A percentile compares a stretch with the other conserved stretches of the same genome.
phyloP scores from a whole-genome alignment of 2,888 invertebrate species.

The Spisula solida region DNA sequence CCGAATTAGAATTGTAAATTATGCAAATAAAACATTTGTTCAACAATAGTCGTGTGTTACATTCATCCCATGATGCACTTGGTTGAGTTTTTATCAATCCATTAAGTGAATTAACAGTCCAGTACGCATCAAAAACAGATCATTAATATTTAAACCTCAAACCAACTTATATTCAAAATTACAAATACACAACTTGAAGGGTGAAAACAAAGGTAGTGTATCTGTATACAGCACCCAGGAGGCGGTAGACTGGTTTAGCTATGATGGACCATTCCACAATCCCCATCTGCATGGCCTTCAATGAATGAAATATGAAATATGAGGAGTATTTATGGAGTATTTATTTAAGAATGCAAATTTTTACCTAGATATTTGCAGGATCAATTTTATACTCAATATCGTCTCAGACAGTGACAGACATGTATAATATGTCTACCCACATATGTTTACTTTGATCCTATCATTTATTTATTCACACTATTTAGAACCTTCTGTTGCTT shows the following conservation, averaged over 20 bases:
- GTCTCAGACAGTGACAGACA: background rate
- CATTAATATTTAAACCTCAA: conserved; percentile 1
- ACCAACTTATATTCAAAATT: conserved; percentile 10
- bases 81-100: conserved; percentile 24
- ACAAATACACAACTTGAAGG: background rate
- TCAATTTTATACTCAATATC: background rate
- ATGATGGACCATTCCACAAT: background rate
- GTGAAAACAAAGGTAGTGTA: no score
- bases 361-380: background rate
- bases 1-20: conserved; percentile 57
- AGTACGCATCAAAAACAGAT: background rate
- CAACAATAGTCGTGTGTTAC: conserved; percentile 35
- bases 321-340: background rate
- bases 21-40: conserved; percentile 46
- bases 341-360: background rate
- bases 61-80: conserved; percentile 31
- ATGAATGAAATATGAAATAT: conserved; percentile 12
- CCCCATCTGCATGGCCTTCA: background rate
- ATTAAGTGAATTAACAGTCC: conserved; percentile 43
- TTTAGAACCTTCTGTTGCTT: background rate
- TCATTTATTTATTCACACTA: conserved; percentile 25
- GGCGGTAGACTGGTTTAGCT: no score
- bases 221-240: no score
- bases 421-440: background rate
- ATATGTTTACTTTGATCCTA: conserved; percentile 6